A percentile compares a stretch with the other conserved stretches of the same genome.
Conservation (phyloP, 1,140 invertebrate genomes). For the Drosophila nannoptera region DNA sequence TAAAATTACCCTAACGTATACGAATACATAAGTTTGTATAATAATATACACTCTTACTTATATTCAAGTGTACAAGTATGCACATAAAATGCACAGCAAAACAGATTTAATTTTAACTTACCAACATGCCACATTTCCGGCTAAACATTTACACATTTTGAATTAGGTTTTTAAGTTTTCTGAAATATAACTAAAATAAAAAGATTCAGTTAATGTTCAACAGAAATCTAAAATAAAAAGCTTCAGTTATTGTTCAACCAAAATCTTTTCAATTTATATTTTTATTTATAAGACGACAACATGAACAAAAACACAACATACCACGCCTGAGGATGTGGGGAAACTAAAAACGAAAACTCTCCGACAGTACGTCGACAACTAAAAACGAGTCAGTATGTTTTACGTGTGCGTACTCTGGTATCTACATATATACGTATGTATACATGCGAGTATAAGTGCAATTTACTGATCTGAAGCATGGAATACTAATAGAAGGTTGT, state of each 20-base stretch:
- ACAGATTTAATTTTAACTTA: slow-evolving; percentile 45
- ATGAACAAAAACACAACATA: slow-evolving; percentile 12
- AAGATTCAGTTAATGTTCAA: background rate
- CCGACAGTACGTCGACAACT: slow-evolving; percentile 16
- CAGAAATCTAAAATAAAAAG: background rate
- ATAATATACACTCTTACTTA: background rate
- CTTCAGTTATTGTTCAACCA: background rate
- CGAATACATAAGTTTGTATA: background rate
- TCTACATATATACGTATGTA: background rate
- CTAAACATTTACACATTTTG: slow-evolving; percentile 71
- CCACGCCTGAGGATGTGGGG: slow-evolving; percentile 32
- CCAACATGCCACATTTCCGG: slow-evolving; percentile 71
- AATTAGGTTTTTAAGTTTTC: slow-evolving; percentile 16
- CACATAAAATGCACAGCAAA: background rate
- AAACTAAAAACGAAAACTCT: slow-evolving; percentile 34
- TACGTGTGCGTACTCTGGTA: background rate
- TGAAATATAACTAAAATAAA: slow-evolving; percentile 5
- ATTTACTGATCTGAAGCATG: slow-evolving; percentile 15
- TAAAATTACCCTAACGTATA: too few relatives aligned
- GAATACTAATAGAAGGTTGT: background rate
- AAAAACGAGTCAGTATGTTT: background rate
- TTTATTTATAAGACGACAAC: background rate
- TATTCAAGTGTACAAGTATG: background rate
- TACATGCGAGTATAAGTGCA: background rate
- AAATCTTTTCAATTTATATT: background rate